Conservation (phyloP, 1,140 invertebrate species). For the Drosophila pectinifera region DNA sequence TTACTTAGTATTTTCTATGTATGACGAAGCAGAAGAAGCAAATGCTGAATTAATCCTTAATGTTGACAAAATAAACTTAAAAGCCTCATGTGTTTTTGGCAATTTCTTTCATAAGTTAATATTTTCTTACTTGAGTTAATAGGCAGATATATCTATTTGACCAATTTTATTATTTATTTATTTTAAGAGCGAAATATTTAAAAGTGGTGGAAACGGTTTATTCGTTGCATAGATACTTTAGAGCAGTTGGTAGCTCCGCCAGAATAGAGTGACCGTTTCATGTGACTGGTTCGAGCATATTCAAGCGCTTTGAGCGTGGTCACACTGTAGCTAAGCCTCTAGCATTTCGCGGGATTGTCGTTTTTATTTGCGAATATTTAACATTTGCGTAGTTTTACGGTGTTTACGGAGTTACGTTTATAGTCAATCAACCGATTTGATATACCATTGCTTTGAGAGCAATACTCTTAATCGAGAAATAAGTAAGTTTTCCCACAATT, state of each 20-base stretch:
- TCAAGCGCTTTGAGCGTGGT: constrained; percentile 9
- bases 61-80: no score
- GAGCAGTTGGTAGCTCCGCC: background rate
- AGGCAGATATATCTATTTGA: no score
- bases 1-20: no score
- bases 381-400: constrained; percentile 10
- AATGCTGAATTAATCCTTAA: no score
- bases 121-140: no score
- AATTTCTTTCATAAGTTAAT: no score
- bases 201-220: background rate
- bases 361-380: constrained; percentile 22
- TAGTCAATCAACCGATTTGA: background rate
- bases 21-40: no score
- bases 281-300: background rate
- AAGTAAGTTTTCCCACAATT: constrained; percentile 46
- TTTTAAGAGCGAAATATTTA: no score
- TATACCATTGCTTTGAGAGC: constrained; percentile 20
- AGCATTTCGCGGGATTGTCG: constrained; percentile 31
- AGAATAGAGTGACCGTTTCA: background rate
- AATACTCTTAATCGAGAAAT: constrained; percentile 11
- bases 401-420: constrained; percentile 12
- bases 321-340: constrained; percentile 23
- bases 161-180: no score
- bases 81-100: no score
- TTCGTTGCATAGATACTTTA: background rate